Base-by-base conservation (phyloP, 2,888 invertebrate species). In the Terebella lapidaria region DNA sequence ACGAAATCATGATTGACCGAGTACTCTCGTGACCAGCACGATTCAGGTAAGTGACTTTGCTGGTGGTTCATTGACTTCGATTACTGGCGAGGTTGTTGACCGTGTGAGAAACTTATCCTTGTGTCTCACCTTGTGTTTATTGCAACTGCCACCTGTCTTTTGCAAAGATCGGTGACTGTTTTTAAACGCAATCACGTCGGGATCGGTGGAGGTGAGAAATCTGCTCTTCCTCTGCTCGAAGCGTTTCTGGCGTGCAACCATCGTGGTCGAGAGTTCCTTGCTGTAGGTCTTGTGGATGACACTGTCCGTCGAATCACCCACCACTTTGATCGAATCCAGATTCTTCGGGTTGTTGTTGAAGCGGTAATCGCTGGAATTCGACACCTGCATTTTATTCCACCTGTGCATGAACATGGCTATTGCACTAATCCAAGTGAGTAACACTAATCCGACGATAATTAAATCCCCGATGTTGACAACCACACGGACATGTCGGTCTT, bases 201-300 rank as follows among this genome's bases (percentile, higher is more conserved):
- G n/a, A n/a, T n/a, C n/a, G n/a, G n/a, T n/a, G n/a, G n/a, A n/a
- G n/a, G n/a, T n/a, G n/a, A n/a, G n/a, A n/a, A n/a, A n/a, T n/a
- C n/a, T n/a, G n/a, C n/a, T 66, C 28, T 67, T 61, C 69, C 68
- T 69, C n/a, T 64, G 63, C 35, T 64, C 64, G 5, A 61, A 26
- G 18, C 62, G 42, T 49, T 62, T 69, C 59, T 68, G 60, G 3
- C 69, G 35, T 10, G 64, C 63, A 42, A 59, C 35, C 63, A 68
- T 67, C n/a, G 64, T 67, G 29, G 49, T 56, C 20, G 62, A 58
- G 29, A 60, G 30, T 26, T 61, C 58, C 35, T 58, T 54, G n/a
- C 65, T 56, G 64, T 77, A 78, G 62, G 70, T 76, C 64, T 75
- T 76, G 69, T 78, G 77, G 56, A 79, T 79, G 35, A 79, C 73